These are phyloP conservation scores for Labrus mixtus DNA, from an alignment of 2,113 vertebrate species.

Conservation along the genomic window DNA sequence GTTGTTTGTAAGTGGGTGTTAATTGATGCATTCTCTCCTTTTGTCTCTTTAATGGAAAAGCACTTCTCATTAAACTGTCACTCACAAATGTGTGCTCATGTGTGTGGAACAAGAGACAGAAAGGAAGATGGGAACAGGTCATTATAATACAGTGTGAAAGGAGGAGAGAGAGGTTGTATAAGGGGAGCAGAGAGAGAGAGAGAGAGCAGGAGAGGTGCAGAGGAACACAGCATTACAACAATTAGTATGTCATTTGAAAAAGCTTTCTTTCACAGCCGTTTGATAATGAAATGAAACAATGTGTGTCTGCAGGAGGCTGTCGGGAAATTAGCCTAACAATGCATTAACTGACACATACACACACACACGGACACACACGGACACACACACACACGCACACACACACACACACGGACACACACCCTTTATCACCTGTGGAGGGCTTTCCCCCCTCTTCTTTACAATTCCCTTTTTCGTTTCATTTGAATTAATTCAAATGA, in stretches of 20 bases:
- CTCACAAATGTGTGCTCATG: constrained; percentile 56
- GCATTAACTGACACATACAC: constrained; percentile 43
- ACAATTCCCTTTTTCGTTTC: constrained; percentile 29
- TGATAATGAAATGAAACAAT: constrained; percentile 75
- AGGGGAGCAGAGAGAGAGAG: constrained; percentile 26
- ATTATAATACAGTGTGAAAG: constrained; percentile 72
- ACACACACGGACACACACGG: background rate
- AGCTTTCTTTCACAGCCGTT: constrained; percentile 62
- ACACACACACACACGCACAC: constrained; percentile 15
- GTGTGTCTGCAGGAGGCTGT: constrained; percentile 62
- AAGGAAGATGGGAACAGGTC: constrained; percentile 58
- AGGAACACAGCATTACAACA: constrained; percentile 73
- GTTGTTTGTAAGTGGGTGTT: constrained; percentile 71
- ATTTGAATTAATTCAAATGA: constrained; percentile 49
- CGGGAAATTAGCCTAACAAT: constrained; percentile 71
- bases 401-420: constrained; percentile 6
- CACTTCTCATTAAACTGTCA: constrained; percentile 79
- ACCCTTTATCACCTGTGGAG: constrained; percentile 59
- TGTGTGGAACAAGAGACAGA: constrained; percentile 33
- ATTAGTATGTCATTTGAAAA: constrained; percentile 75
- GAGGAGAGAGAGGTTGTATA: constrained; percentile 60
- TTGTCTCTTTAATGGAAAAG: constrained; percentile 77
- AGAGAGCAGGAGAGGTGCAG: constrained; percentile 42
- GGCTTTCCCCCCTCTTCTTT: constrained; percentile 20
- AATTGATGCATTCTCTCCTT: constrained; percentile 75